Conservation (phyloP, 2,888 invertebrate species). For the Taenaris catops region DNA sequence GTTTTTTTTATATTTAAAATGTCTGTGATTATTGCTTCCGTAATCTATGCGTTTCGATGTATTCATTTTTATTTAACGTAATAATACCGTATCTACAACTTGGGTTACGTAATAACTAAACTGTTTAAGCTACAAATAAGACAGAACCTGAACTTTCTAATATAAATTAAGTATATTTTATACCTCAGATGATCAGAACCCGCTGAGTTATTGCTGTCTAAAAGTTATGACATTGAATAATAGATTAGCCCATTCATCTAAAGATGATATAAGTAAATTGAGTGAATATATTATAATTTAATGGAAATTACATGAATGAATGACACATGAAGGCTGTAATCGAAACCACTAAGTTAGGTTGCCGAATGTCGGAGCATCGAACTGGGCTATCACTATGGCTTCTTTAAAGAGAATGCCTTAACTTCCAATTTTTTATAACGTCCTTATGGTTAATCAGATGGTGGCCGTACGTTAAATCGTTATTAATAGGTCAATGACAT, state of each 20-base stretch:
- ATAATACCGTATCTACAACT: too few relatives aligned
- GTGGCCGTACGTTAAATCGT: too few relatives aligned
- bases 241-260: constrained; percentile 25
- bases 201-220: constrained; percentile 42
- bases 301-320: constrained; percentile 24
- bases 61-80: too few relatives aligned
- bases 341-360: constrained; percentile 23
- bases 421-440: constrained; percentile 11
- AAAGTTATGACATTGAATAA: constrained; percentile 35
- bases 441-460: constrained; percentile 5
- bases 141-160: constrained; percentile 38
- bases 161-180: constrained; percentile 34
- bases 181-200: constrained; percentile 41
- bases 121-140: constrained; percentile 28
- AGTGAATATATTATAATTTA: constrained; percentile 26
- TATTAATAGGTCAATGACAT: constrained; percentile 2
- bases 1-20: background rate
- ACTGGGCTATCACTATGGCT: constrained; percentile 26
- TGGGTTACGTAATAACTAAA: constrained; percentile 1
- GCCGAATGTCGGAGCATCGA: constrained; percentile 26
- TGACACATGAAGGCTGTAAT: constrained; percentile 25
- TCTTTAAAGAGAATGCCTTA: constrained; percentile 23
- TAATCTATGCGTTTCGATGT: too few relatives aligned
- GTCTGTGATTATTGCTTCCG: too few relatives aligned
- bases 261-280: constrained; percentile 24